Percentiles rank a stretch among this genome's conserved stretches.
phyloP scores from a whole-genome alignment of 2,888 invertebrate species.

The Odontocerum albicorne region DNA sequence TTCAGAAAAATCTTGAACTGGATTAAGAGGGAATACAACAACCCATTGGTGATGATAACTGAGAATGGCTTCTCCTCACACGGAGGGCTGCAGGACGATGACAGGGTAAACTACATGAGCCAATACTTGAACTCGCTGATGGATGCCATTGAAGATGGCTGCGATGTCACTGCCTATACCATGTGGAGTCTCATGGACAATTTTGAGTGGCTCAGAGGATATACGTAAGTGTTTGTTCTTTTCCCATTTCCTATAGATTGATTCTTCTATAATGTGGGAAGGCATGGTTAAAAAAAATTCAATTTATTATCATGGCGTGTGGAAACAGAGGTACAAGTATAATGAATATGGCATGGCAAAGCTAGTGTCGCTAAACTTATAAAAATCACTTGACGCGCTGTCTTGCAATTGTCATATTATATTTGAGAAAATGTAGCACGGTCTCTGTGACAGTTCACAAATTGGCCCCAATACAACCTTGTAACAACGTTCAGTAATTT shows the following conservation, averaged over 20 bases:
- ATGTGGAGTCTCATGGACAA: constrained; percentile 67
- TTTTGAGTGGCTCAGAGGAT: constrained; percentile 65
- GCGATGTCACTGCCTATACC: constrained; percentile 56
- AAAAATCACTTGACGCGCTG: too few relatives aligned
- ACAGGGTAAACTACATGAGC: constrained; percentile 49
- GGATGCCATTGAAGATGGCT: constrained; percentile 52
- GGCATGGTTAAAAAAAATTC: too few relatives aligned
- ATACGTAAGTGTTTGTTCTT: constrained; percentile 46
- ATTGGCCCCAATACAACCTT: too few relatives aligned
- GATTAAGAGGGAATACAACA: constrained; percentile 52
- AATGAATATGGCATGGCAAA: too few relatives aligned
- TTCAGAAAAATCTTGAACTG: constrained; percentile 59
- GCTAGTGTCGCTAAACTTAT: too few relatives aligned
- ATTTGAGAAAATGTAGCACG: too few relatives aligned
- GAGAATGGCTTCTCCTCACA: constrained; percentile 62
- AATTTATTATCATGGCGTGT: too few relatives aligned
- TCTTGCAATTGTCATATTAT: too few relatives aligned
- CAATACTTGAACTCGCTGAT: constrained; percentile 50
- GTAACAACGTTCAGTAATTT: too few relatives aligned
- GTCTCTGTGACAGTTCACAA: too few relatives aligned
- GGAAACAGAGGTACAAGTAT: too few relatives aligned
- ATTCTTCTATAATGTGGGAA: too few relatives aligned
- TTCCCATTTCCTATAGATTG: not conserved
- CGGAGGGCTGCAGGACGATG: constrained; percentile 52
- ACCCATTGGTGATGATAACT: constrained; percentile 59